phyloP scores from a whole-genome alignment of 2,113 vertebrate genomes.

The Aplodontia rufa region DNA sequence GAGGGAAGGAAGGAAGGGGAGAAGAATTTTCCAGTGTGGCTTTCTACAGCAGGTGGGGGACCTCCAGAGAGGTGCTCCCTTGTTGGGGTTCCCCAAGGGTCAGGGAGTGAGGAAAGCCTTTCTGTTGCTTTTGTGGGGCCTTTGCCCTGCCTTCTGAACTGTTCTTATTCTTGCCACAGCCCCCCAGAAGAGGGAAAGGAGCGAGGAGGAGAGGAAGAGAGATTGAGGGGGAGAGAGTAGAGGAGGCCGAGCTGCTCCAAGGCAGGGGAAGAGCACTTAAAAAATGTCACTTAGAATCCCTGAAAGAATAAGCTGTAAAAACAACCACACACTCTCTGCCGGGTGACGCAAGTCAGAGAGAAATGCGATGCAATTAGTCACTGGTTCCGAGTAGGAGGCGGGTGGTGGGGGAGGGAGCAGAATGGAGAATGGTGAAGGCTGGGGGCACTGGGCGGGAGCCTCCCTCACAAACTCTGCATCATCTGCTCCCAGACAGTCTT shows the following conservation, averaged over 20 bases:
- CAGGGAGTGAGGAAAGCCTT: not conserved
- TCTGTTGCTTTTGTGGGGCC: not conserved
- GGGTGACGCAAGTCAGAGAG: conserved; percentile 71
- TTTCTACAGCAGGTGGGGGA: not conserved
- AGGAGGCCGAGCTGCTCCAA: conserved; percentile 31
- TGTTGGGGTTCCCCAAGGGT: not conserved
- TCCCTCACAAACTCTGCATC: not conserved
- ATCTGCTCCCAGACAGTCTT: not conserved
- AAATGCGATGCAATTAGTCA: conserved; percentile 78
- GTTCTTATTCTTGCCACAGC: not conserved
- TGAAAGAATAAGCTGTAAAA: conserved; percentile 70
- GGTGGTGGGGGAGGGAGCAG: conserved; percentile 63
- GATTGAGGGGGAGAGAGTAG: conserved; percentile 57
- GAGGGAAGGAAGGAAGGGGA: too few relatives aligned
- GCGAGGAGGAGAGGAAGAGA: conserved; percentile 2
- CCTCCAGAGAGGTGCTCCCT: not conserved
- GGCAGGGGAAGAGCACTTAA: conserved; percentile 67
- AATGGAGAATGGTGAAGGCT: not conserved
- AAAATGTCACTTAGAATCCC: conserved; percentile 75
- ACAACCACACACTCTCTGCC: conserved; percentile 65
- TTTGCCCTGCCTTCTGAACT: not conserved
- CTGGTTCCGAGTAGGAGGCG: conserved; percentile 76
- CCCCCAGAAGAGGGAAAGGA: conserved; percentile 22
- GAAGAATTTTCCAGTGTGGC: not conserved
- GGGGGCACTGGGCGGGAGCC: not conserved